These are phyloP conservation scores for Lates calcarifer DNA, from an alignment of 2,113 vertebrate species.

Conservation along the genomic window DNA sequence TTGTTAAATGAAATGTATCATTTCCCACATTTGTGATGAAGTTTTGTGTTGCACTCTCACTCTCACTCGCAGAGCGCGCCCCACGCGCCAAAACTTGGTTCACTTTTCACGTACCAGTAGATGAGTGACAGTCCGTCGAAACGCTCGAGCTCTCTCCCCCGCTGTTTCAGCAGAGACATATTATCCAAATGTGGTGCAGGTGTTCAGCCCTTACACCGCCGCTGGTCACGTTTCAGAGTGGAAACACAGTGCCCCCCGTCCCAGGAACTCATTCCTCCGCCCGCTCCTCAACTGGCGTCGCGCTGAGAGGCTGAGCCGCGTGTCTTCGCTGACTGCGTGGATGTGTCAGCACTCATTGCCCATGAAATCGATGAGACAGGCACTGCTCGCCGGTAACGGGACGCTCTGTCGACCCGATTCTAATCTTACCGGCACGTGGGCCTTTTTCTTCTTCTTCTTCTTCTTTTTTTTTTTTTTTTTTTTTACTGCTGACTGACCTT, in stretches of 20 bases:
- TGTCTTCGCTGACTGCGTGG: constrained; percentile 56
- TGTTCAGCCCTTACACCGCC: neutral
- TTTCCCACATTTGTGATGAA: too few relatives aligned
- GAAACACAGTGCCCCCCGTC: neutral
- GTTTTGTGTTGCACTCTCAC: too few relatives aligned
- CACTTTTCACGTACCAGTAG: constrained; percentile 86
- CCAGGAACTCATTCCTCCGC: constrained; percentile 21
- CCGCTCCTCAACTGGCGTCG: neutral
- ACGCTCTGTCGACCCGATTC: constrained; percentile 27
- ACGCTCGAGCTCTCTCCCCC: constrained; percentile 84
- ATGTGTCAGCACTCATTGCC: constrained; percentile 75
- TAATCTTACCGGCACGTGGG: constrained; percentile 61
- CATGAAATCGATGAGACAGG: constrained; percentile 43
- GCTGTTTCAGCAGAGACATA: constrained; percentile 87
- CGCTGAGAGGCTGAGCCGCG: neutral
- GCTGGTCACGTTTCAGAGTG: neutral
- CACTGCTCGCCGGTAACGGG: constrained; percentile 7
- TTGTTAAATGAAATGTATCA: too few relatives aligned
- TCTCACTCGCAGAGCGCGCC: too few relatives aligned
- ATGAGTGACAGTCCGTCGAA: constrained; percentile 91
- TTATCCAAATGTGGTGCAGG: constrained; percentile 42
- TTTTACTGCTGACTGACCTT: constrained; percentile 66
- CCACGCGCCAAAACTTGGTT: neutral
- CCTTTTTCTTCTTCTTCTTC: too few relatives aligned
- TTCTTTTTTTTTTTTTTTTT: too few relatives aligned